Evolutionary conservation across 2,797 vertebrate genomes (phyloP).

Genomic region (Syndactyla subalaris): DNA sequence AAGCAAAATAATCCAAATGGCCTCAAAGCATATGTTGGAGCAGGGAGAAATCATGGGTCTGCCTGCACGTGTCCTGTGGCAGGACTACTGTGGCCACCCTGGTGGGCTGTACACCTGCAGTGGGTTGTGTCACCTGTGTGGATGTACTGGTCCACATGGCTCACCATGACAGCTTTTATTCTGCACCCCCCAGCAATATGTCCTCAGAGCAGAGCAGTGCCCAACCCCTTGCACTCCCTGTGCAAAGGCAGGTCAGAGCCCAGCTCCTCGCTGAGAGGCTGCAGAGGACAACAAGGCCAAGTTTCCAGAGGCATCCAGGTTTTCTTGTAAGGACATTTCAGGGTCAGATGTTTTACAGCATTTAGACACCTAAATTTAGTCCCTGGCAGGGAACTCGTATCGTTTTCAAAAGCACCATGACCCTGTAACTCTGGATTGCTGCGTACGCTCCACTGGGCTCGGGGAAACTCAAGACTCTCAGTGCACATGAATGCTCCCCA

Average conservation of each 20-base stretch:
- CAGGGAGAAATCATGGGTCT: background rate
- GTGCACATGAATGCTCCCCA: accelerated
- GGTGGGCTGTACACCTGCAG: background rate
- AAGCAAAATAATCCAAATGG: background rate
- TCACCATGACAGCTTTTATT: background rate
- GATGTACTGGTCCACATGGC: background rate
- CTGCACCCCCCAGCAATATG: accelerated
- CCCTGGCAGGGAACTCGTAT: background rate
- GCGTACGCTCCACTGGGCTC: accelerated
- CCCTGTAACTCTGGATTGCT: background rate
- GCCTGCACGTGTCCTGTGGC: accelerated
- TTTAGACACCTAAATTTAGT: background rate
- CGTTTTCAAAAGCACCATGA: background rate
- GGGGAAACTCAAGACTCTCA: accelerated
- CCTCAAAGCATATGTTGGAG: background rate
- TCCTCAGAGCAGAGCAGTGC: background rate
- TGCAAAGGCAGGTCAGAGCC: background rate
- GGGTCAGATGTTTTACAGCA: background rate
- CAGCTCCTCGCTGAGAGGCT: background rate
- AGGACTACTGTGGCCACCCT: background rate
- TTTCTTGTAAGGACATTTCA: background rate
- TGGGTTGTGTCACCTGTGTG: background rate
- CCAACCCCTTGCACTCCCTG: accelerated
- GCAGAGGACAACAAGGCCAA: background rate
- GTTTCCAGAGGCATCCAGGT: background rate